phyloP scores from a whole-genome alignment of 2,113 vertebrate species.

The Asarcornis scutulata region DNA sequence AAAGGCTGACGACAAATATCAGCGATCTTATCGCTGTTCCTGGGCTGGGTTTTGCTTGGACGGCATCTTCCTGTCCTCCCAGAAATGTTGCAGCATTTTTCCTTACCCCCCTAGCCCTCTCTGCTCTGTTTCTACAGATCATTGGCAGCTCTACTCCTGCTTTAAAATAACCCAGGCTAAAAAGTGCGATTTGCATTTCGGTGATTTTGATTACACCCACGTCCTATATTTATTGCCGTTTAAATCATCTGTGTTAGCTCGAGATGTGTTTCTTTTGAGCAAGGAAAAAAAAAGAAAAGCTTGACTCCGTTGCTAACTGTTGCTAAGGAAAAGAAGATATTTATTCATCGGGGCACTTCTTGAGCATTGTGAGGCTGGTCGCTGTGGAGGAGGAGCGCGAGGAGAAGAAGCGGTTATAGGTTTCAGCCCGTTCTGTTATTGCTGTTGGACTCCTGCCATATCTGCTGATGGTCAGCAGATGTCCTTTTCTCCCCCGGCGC shows the following conservation, averaged over 20 bases:
- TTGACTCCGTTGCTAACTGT: slow-evolving; percentile 62
- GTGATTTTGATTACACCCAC: slow-evolving; percentile 74
- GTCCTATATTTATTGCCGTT: slow-evolving; percentile 74
- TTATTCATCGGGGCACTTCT: slow-evolving; percentile 58
- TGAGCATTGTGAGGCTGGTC: slow-evolving; percentile 28
- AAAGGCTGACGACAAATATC: neutral
- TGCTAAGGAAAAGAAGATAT: slow-evolving; percentile 63
- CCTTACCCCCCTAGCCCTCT: neutral
- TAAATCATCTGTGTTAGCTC: slow-evolving; percentile 71
- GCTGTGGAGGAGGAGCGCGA: slow-evolving; percentile 36
- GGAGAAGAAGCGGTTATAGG: slow-evolving; percentile 11
- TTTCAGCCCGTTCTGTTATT: slow-evolving; percentile 56
- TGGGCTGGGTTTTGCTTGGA: neutral
- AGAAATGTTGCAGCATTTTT: neutral
- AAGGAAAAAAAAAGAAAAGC: neutral
- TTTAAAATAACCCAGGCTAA: slow-evolving; percentile 68
- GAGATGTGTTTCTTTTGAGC: slow-evolving; percentile 49
- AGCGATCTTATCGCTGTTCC: neutral
- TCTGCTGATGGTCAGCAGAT: slow-evolving; percentile 57
- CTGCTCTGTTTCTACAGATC: slow-evolving; percentile 37
- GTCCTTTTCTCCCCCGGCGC: neutral
- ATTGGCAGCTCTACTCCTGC: slow-evolving; percentile 54
- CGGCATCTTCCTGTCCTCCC: neutral
- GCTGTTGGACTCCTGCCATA: slow-evolving; percentile 47
- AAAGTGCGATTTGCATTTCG: slow-evolving; percentile 36